phyloP scores from a whole-genome alignment of 2,113 vertebrate genomes.

The Rafetus swinhoei region DNA sequence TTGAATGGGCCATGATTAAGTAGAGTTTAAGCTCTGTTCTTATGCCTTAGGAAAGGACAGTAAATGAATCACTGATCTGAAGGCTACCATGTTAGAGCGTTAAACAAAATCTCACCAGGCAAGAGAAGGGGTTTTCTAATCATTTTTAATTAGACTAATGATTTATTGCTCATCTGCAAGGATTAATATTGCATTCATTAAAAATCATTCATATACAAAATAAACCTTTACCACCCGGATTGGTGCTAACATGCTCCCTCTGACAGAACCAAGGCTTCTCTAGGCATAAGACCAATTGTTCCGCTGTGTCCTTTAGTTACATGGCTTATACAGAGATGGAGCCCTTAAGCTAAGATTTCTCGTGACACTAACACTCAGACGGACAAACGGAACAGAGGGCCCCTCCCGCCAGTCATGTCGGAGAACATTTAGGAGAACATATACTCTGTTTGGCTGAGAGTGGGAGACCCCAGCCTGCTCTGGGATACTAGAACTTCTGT shows the following conservation, averaged over 20 bases:
- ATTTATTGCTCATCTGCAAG: conserved; percentile 87
- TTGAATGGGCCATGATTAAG: background rate
- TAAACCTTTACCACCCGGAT: conserved; percentile 78
- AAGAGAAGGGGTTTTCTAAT: conserved; percentile 36
- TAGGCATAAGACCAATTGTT: conserved; percentile 37
- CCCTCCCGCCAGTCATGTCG: background rate
- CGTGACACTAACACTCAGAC: conserved; percentile 24
- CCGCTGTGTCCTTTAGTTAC: conserved; percentile 20
- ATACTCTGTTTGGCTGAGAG: background rate
- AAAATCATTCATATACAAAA: conserved; percentile 88
- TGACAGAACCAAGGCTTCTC: conserved; percentile 17
- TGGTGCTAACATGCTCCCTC: conserved; percentile 67
- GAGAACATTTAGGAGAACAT: background rate
- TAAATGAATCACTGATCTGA: fast-evolving
- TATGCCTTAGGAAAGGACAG: fast-evolving
- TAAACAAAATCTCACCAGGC: background rate
- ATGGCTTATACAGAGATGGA: conserved; percentile 77
- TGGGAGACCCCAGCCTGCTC: background rate
- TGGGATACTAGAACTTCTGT: background rate
- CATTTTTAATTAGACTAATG: conserved; percentile 82
- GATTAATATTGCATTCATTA: conserved; percentile 88
- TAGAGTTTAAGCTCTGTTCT: background rate
- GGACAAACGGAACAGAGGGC: background rate
- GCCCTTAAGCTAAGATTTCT: conserved; percentile 64
- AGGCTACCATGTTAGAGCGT: fast-evolving